These are phyloP conservation scores for Galaxea fascicularis DNA, from an alignment of 92 coral and sea anemone genomes.

Conservation along the genomic window DNA sequence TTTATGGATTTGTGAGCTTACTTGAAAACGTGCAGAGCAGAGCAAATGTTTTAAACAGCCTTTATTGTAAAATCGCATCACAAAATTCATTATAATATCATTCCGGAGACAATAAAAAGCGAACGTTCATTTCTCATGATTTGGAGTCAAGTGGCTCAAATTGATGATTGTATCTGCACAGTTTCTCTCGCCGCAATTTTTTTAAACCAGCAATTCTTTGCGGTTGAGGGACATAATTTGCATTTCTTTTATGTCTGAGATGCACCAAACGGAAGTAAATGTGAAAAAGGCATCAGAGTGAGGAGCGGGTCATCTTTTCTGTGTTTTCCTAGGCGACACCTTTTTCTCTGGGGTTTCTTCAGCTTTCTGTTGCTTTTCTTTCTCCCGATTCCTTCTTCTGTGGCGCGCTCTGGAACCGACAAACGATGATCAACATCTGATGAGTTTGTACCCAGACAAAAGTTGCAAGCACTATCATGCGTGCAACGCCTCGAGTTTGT, in stretches of 20 bases:
- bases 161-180: too few relatives aligned
- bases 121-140: too few relatives aligned
- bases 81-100: background rate
- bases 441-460: too few relatives aligned
- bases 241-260: background rate
- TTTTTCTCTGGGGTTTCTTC: slow-evolving; percentile 40
- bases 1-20: background rate
- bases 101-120: too few relatives aligned
- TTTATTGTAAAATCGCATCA: background rate
- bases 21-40: background rate
- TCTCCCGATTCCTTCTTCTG: slow-evolving; percentile 72
- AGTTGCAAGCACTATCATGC: too few relatives aligned
- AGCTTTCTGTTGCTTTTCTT: slow-evolving; percentile 35
- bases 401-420: slow-evolving; percentile 67
- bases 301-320: slow-evolving; percentile 27
- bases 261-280: background rate
- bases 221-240: background rate
- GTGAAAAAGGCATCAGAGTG: background rate
- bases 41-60: background rate
- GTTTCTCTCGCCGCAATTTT: too few relatives aligned
- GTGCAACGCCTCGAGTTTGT: too few relatives aligned
- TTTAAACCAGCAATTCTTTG: background rate
- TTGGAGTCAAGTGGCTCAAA: too few relatives aligned
- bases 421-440: background rate
- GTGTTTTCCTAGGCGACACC: slow-evolving; percentile 40